Evolutionary conservation across 1,140 invertebrate genomes (phyloP), one percentile per base, ranked within the genome.

Genomic region (Harlomillsia oculata): DNA sequence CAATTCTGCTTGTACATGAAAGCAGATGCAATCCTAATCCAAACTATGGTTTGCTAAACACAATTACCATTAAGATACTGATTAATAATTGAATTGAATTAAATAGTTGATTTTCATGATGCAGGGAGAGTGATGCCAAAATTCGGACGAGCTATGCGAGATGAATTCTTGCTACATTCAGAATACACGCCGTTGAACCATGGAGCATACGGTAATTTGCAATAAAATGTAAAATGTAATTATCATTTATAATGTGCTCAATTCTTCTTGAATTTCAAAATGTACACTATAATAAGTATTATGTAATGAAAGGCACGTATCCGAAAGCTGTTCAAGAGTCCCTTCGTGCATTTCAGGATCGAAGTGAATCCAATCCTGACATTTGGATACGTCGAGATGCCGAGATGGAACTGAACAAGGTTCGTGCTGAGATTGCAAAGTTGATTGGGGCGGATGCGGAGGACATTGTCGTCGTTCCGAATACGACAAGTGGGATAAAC

Each of bases 171-270:
- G 5, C 30, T 53, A 8, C 34, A 28, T 32, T 18, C 21, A 13
- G 23, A 48, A 2, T 61, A 29, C 21, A 56, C 49, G 14, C 30
- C 36, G 9, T 29, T 62, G 5, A 58, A 62, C 34, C 60, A 62
- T 45, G 60, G 60, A 30, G 25, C 60, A 1, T 62, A 62, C 21
- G 59, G 59, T 61, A 56, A 57, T n/a, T n/a, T n/a, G n/a, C n/a
- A n/a, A n/a, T n/a, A n/a, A n/a, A n/a, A n/a, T n/a, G n/a, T n/a
- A n/a, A n/a, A n/a, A n/a, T n/a, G n/a, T n/a, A n/a, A n/a, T n/a
- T n/a, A n/a, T n/a, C n/a, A n/a, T n/a, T n/a, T n/a, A n/a, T n/a
- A n/a, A n/a, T n/a, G n/a, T n/a, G n/a, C n/a, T n/a, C n/a, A n/a
- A n/a, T n/a, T n/a, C n/a, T n/a, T n/a, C n/a, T n/a, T n/a, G n/a